phyloP scores from a whole-genome alignment of 2,113 vertebrate genomes.

The Gobio gobio region DNA sequence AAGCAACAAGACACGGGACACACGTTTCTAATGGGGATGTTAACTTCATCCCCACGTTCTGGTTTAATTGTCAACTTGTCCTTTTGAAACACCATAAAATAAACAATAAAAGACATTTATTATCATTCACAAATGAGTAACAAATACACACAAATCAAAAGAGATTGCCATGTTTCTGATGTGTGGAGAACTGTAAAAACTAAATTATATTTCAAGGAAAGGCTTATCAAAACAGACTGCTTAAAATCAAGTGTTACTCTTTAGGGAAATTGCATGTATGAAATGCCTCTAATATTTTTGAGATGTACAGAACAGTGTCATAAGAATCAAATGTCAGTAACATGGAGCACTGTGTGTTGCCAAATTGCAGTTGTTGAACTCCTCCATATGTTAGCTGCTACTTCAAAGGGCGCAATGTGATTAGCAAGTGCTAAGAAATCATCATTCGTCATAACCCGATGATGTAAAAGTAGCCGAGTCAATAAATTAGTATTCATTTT shows the following conservation, averaged over 20 bases:
- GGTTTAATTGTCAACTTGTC: neutral
- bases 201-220: neutral
- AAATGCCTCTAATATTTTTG: neutral
- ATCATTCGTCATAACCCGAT: neutral
- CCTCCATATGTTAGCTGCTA: slow-evolving; percentile 33
- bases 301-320: neutral
- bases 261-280: neutral
- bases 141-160: neutral
- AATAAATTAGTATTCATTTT: slow-evolving; percentile 79
- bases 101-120: slow-evolving; percentile 22
- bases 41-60: neutral
- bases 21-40: neutral
- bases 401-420: slow-evolving; percentile 29
- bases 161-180: neutral
- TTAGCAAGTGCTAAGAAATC: neutral
- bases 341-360: neutral
- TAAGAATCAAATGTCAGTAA: neutral
- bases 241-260: neutral
- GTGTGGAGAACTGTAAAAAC: slow-evolving; percentile 12
- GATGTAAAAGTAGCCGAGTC: slow-evolving; percentile 1
- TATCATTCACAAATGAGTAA: neutral
- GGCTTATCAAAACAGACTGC: neutral
- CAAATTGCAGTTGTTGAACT: slow-evolving; percentile 1
- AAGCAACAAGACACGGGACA: neutral
- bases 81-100: neutral